Evolutionary conservation across 2,888 invertebrate genomes (phyloP).

Genomic region (Cistogaster globosa): DNA sequence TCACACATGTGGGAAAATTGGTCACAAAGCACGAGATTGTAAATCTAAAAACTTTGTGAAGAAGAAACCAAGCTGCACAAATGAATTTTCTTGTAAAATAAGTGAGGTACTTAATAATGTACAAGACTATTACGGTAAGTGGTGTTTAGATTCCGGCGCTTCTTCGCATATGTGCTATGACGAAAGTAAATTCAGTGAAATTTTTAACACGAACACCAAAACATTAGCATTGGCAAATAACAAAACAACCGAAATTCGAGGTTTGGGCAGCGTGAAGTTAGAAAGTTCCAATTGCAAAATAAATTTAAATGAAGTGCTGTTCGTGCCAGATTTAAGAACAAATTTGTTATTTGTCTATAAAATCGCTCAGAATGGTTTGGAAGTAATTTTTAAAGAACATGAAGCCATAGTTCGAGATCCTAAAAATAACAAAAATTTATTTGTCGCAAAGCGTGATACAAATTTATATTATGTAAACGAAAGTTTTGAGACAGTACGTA

Average conservation of each 20-base stretch:
- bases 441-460: conserved; percentile 11
- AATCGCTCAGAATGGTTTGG: conserved; percentile 41
- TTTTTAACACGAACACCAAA: not conserved
- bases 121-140: not conserved
- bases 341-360: conserved; percentile 57
- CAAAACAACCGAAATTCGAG: conserved; percentile 30
- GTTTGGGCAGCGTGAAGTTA: no score
- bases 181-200: not conserved
- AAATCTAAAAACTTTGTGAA: no score
- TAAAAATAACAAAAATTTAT: conserved; percentile 2
- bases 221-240: conserved; percentile 10
- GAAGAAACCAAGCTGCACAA: no score
- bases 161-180: conserved; percentile 41
- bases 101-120: not conserved
- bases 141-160: conserved; percentile 50
- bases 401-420: conserved; percentile 19
- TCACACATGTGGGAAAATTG: no score
- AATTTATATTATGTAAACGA: conserved; percentile 6
- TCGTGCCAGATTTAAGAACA: conserved; percentile 41
- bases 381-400: conserved; percentile 41
- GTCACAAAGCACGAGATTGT: no score
- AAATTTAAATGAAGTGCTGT: conserved; percentile 10
- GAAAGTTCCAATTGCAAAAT: no score
- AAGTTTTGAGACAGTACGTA: not conserved
- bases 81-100: no score